Evolutionary conservation across 1,140 invertebrate species (phyloP), one percentile per base, ranked within the genome.

Genomic region (Drosophila watanabei): DNA sequence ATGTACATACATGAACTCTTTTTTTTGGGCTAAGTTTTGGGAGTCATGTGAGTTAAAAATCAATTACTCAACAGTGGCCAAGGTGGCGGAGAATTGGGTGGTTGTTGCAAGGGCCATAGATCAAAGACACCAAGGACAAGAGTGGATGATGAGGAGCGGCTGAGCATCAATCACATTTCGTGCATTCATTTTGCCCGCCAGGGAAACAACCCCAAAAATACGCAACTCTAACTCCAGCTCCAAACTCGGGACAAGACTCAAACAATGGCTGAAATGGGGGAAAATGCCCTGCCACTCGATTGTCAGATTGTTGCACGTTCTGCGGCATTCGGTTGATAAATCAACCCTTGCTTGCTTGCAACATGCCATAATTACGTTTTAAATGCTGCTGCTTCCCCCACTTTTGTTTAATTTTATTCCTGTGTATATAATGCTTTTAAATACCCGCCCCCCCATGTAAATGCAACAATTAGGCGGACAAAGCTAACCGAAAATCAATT

Each of bases 331-430:
- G 33, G 69, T 65, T 68, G 75, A 86, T 86, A 79, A 87, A 86
- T 87, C 83, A 82, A 86, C 83, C 83, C 83, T 79, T 68, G 35
- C 83, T 79, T 68, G 35, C 83, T 65, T 68, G 45, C 70, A 64
- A 83, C 80, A 83, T 41, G 73, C 52, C 72, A 75, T 82, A 89
- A 89, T 86, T 79, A 73, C 79, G 82, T 66, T 88, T 80, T 72
- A 83, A 88, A 83, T 87, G 80, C 77, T 35, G 18, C 59, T 45
- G 6, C 52, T 59, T 60, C 46, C 6, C 5, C 24, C 24, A 20
- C 71, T 18, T 56, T 56, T 18, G 43, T 56, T 61, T 78, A 60
- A 46, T 60, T 70, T 70, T 43, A 46, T 60, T 79, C 46, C 10
- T 39, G 14, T n/a, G 45, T 20, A 46, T 77, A 58, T 77, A 58